These are phyloP conservation scores for Hafferia zeledoni DNA, from an alignment of 2,797 vertebrate genomes.

Conservation along the genomic window DNA sequence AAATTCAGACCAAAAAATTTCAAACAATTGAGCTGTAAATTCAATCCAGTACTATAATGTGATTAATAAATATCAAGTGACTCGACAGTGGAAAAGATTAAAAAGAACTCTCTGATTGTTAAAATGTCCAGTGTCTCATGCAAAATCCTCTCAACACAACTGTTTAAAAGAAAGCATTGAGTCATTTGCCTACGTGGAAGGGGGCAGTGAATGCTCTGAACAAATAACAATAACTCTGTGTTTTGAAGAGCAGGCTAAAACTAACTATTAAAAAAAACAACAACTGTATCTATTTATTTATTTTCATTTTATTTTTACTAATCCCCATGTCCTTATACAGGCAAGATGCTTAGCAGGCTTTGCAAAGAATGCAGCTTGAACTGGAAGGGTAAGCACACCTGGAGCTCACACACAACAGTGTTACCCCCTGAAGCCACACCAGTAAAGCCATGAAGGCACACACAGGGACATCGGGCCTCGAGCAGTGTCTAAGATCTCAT, in stretches of 20 bases:
- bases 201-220: neutral
- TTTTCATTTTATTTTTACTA: neutral
- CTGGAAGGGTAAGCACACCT: neutral
- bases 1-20: slow-evolving; percentile 5
- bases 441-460: neutral
- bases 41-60: neutral
- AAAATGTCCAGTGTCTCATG: neutral
- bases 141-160: slow-evolving; percentile 51
- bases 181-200: slow-evolving; percentile 55
- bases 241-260: slow-evolving; percentile 53
- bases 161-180: slow-evolving; percentile 53
- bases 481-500: neutral
- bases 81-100: neutral
- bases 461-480: accelerated
- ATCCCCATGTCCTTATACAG: neutral
- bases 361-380: neutral
- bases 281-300: neutral
- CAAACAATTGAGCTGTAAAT: slow-evolving; percentile 34
- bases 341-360: neutral
- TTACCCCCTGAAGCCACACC: accelerated
- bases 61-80: slow-evolving; percentile 33
- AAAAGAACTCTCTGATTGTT: slow-evolving; percentile 37
- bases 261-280: neutral
- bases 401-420: neutral
- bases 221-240: slow-evolving; percentile 48